Base-by-base conservation (phyloP, 2,888 invertebrate species). In the Spisula subtruncata region DNA sequence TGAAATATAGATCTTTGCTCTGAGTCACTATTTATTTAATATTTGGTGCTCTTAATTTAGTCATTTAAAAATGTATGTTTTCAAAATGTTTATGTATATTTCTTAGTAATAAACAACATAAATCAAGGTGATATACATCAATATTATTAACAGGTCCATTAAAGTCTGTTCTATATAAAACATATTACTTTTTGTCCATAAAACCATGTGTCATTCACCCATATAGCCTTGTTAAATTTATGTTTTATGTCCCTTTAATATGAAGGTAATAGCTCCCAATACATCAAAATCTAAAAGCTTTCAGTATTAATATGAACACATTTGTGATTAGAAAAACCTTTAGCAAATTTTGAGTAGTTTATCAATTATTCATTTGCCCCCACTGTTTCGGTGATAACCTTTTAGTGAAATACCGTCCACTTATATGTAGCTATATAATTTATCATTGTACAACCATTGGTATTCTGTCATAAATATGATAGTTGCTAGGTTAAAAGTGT, bases 401-500 rank as follows among this genome's bases (percentile, higher is more conserved):
- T 75, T 35, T 32, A 16, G 75, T 35, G 75, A 75, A 35, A 32
- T 32, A 16, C 8, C 41, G 16, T 5, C 75, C 35, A 32, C 75
- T 35, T 75, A 35, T 75, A 75, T 60, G 20, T 75, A 1, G 32
- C 75, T 32, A 35, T 75, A 75, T 75, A 35, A 75, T 75, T 75
- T 32, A 75, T 75, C 75, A 75, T 10, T 32, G 16, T 75, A 75
- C 32, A 18, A 5, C 75, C 75, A 35, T 10, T 16, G 75, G 75
- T 32, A 32, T 16, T 75, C 75, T 35, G 35, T 32, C 75, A 75
- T 75, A 35, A 35, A 75, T 75, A 32, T 35, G 75, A 75, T 75
- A 75, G 75, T 75, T 35, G 75, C 75, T 75, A 16, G 75, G 35
- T 32, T 75, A 14, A 25, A 32, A 75, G 75, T 75, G 75, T 75